Base-by-base conservation (phyloP, 2,797 vertebrate genomes). In the Sciaenops ocellatus region DNA sequence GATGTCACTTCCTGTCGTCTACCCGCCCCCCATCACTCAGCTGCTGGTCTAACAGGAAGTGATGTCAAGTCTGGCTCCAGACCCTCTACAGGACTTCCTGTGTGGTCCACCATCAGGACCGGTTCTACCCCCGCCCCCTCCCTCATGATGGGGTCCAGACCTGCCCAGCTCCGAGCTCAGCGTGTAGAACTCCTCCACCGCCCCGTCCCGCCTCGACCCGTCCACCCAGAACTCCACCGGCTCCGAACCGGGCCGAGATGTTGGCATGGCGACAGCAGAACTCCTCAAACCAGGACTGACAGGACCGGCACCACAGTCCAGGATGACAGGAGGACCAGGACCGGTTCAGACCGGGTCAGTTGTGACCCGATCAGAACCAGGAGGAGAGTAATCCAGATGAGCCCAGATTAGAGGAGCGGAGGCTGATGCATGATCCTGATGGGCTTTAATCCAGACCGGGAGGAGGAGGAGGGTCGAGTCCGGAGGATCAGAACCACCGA, bases 151-250 rank as follows among this genome's bases (percentile, higher is more conserved):
- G 22, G 67, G 55, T 85, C 57, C 87, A 69, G 71, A 92, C 92
- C 96, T 95, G 92, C 96, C 96, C 87, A 97, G 92, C 90, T 97
- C 96, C 26, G 93, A 90, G 69, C 96, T 95, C 95, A 96, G 88
- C 62, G 64, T 51, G 90, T 96, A 97, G 92, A 96, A 95, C 52
- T 96, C 95, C 77, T 96, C 96, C 90, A 97, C 93, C 10, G 95
- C 80, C 7, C 87, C 93, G 85, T 97, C 95, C 56, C 96, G 93
- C 65, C 94, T 93, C 26, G 96, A 97, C 5, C 96, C 96, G 6
- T 97, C 96, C 75, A 97, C 96, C 97, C 97, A 97, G 91, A 94
- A 97, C 74, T 96, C 96, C 88, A 92, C 93, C 30, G 94, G 87
- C 63, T 92, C 92, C 1, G 94, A 92, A 56, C 89, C 90, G 1